Conservation (phyloP, 2,888 invertebrate genomes). For the Zygothrica quintamaculata region DNA sequence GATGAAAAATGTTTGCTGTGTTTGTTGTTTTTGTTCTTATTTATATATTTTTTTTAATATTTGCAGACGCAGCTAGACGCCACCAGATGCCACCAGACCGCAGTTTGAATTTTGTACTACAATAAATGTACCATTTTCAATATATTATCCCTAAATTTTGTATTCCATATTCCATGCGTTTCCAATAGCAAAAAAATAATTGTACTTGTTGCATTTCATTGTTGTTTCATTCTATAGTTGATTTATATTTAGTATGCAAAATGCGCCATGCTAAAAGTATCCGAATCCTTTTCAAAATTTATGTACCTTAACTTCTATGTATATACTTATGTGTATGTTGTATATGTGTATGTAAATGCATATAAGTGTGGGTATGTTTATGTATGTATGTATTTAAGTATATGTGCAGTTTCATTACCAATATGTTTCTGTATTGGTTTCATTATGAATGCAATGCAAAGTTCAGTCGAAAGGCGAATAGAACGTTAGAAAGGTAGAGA, state of each 20-base stretch:
- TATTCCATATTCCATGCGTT: conserved; percentile 73
- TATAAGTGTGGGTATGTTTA: conserved; percentile 7
- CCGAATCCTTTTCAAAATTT: conserved; percentile 29
- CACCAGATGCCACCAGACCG: conserved; percentile 39
- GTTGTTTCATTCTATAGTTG: conserved; percentile 25
- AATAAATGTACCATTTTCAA: conserved; percentile 51
- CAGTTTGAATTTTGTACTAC: conserved; percentile 23
- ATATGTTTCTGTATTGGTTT: conserved; percentile 57
- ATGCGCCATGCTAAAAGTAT: conserved; percentile 64
- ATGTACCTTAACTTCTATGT: conserved; percentile 46
- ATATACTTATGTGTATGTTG: conserved; percentile 9
- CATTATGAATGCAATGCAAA: conserved; percentile 41
- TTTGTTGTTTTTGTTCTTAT: too few species aligned
- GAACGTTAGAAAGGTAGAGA: conserved; percentile 35
- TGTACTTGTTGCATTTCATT: conserved; percentile 41
- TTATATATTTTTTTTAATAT: conserved; percentile 21
- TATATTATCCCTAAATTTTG: conserved; percentile 34
- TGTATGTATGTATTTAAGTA: conserved; percentile 14
- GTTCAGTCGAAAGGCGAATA: conserved; percentile 33
- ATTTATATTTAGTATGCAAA: conserved; percentile 65
- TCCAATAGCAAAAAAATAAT: conserved; percentile 60
- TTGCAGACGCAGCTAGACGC: conserved; percentile 15
- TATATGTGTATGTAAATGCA: conserved; percentile 25
- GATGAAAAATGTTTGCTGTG: conserved; percentile 57
- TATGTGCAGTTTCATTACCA: conserved; percentile 48